Evolutionary conservation across 2,888 invertebrate genomes (phyloP).

Genomic region (Ecliptopera silaceata): DNA sequence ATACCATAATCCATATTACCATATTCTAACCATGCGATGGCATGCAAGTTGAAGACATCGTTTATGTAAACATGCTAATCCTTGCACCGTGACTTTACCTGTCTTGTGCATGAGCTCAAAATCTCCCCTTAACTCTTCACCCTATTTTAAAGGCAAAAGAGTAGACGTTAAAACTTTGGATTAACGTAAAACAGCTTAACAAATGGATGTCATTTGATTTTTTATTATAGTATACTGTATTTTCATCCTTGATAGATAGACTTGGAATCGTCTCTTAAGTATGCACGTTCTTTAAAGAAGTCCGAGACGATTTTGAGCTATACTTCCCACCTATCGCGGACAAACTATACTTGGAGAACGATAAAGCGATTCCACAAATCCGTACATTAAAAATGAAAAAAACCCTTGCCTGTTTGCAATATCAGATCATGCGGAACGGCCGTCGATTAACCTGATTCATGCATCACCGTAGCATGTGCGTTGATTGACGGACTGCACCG

Average conservation of each 20-base stretch:
- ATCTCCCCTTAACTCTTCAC: background rate
- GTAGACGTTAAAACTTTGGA: too few species aligned
- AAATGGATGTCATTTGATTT: too few species aligned
- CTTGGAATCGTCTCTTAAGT: too few species aligned
- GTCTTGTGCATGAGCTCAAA: background rate
- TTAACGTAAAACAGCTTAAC: too few species aligned
- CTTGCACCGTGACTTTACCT: slow-evolving; percentile 14
- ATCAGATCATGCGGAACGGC: slow-evolving; percentile 4
- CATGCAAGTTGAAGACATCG: slow-evolving; percentile 9
- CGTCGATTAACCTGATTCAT: slow-evolving; percentile 24
- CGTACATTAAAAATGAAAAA: background rate
- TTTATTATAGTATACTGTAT: too few species aligned
- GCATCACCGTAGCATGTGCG: slow-evolving; percentile 25
- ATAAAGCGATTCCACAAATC: too few species aligned
- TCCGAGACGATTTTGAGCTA: too few species aligned
- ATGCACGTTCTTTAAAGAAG: too few species aligned
- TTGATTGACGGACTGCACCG: slow-evolving; percentile 19
- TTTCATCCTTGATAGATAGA: too few species aligned
- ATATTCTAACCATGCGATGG: slow-evolving; percentile 1
- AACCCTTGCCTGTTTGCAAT: background rate
- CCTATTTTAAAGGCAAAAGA: background rate
- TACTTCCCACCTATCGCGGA: too few species aligned
- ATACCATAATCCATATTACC: slow-evolving; percentile 10
- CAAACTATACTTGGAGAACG: too few species aligned
- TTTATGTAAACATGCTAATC: slow-evolving; percentile 17